Evolutionary conservation across 2,888 invertebrate species (phyloP).

Genomic region (Aquatica leii): DNA sequence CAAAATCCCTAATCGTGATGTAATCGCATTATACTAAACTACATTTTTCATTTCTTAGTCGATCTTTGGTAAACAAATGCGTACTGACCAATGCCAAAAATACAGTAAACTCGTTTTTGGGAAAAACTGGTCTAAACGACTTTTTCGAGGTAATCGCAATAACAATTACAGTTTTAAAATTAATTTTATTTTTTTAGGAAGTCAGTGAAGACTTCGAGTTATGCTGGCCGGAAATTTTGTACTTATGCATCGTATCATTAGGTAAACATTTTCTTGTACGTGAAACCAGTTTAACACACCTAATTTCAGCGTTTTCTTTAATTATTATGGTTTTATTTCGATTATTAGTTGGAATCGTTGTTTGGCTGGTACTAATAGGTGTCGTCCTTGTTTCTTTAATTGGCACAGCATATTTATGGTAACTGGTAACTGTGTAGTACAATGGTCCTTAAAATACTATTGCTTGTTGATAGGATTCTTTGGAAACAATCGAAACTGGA

Average conservation of each 20-base stretch:
- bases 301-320: conserved; percentile 64
- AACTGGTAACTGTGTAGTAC: conserved; percentile 42
- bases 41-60: conserved; percentile 55
- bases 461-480: conserved; percentile 53
- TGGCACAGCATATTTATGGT: conserved; percentile 70
- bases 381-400: conserved; percentile 63
- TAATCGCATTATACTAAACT: too few species aligned
- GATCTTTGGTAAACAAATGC: conserved; percentile 64
- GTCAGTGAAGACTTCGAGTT: conserved; percentile 67
- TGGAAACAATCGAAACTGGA: conserved; percentile 55
- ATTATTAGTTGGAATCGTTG: conserved; percentile 67
- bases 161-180: not conserved
- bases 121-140: conserved; percentile 62
- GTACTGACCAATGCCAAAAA: conserved; percentile 59
- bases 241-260: conserved; percentile 67
- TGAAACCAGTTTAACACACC: conserved; percentile 10
- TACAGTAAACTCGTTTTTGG: conserved; percentile 59
- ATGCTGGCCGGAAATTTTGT: conserved; percentile 68
- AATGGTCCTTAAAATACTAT: not conserved
- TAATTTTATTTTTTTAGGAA: conserved; percentile 60
- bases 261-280: conserved; percentile 58
- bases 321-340: conserved; percentile 65
- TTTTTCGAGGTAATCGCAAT: conserved; percentile 60
- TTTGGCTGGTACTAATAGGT: conserved; percentile 69
- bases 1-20: too few species aligned